Evolutionary conservation across 2,797 vertebrate species (phyloP).

Genomic region (Tinamus major): DNA sequence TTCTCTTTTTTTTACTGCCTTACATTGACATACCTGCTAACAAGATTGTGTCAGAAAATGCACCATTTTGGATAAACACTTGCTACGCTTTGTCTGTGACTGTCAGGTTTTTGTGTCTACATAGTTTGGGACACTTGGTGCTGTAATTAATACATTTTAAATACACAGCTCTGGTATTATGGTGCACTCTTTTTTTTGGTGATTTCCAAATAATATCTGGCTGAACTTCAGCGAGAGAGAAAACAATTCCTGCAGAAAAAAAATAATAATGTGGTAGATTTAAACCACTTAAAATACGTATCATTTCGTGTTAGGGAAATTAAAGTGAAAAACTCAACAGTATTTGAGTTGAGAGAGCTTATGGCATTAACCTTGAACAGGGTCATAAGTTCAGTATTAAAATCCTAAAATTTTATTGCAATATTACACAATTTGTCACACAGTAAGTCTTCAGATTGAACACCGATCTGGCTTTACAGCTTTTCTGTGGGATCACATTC

Average conservation of each 20-base stretch:
- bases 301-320: not conserved
- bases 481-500: slow-evolving; percentile 43
- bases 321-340: not conserved
- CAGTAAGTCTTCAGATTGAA: not conserved
- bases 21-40: not conserved
- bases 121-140: not conserved
- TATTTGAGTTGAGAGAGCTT: slow-evolving; percentile 47
- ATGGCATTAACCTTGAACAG: slow-evolving; percentile 37
- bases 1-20: not conserved
- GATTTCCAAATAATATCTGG: not conserved
- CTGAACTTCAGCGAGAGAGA: not conserved
- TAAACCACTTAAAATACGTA: slow-evolving; percentile 30
- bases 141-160: not conserved
- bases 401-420: not conserved
- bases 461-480: slow-evolving; percentile 21
- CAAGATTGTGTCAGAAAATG: not conserved
- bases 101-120: not conserved
- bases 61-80: not conserved
- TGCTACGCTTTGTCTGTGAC: not conserved
- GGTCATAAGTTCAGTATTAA: slow-evolving; percentile 12
- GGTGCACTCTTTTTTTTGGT: not conserved
- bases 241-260: not conserved
- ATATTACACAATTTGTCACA: slow-evolving; percentile 1
- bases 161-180: not conserved
- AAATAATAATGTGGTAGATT: not conserved